A percentile compares a stretch with the other conserved stretches of the same genome.
Evolutionary conservation across 2,113 vertebrate species (phyloP).

Genomic region (Vulpes lagopus): DNA sequence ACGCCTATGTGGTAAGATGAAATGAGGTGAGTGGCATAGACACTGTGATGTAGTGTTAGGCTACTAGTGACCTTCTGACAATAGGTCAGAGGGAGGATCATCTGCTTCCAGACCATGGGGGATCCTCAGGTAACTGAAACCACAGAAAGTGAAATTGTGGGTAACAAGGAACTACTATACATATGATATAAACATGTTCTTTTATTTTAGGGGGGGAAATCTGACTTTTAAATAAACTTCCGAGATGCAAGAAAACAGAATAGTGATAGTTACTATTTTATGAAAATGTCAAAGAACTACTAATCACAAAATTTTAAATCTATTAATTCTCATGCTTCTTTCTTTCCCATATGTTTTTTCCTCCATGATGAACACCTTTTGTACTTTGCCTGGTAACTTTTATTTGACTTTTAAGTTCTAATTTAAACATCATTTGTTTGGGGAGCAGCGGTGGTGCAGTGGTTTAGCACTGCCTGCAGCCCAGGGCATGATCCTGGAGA

Average conservation of each 20-base stretch:
- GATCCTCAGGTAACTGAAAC: neutral
- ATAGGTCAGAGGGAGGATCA: neutral
- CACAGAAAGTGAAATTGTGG: neutral
- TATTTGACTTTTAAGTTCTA: neutral
- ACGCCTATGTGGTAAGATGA: neutral
- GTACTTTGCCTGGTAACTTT: neutral
- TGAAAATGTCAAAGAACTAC: conserved; percentile 22
- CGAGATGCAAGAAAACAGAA: neutral
- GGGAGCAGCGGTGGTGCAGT: too few relatives aligned
- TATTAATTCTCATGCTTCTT: neutral
- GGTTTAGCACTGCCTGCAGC: too few relatives aligned
- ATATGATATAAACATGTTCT: neutral
- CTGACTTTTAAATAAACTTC: conserved; percentile 27
- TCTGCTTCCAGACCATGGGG: neutral
- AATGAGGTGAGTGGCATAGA: neutral
- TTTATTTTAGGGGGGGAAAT: neutral
- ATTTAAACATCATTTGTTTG: neutral
- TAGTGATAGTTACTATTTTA: neutral
- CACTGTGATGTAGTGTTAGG: neutral
- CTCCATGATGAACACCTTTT: neutral
- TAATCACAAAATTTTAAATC: conserved; percentile 22
- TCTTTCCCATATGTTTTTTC: neutral
- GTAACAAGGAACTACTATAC: neutral
- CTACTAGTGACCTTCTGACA: neutral
- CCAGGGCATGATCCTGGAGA: too few relatives aligned